Evolutionary conservation across 2,888 invertebrate species (phyloP), one percentile per base, ranked within the genome.

Genomic region (Panzeria rudis): DNA sequence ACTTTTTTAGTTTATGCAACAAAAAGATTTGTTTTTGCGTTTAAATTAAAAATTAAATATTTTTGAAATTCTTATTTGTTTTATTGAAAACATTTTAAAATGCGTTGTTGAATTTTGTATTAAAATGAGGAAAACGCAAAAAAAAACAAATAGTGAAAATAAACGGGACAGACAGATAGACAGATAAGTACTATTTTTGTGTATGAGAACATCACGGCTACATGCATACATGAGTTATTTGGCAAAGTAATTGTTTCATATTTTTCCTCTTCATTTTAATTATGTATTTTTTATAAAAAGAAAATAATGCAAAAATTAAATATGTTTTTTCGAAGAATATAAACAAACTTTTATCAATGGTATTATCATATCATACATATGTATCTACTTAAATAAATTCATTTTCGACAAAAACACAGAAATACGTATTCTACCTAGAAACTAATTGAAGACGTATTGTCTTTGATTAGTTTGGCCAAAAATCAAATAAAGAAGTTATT

Each of bases 41-140:
- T 23, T n/a, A 25, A 29, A 32, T 0, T n/a, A 8, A 54, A 69
- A 69, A 25, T 17, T 25, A 29, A 11, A 29, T 50, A 7, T 32
- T n/a, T 50, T 15, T 15, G 0, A 41, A 68, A 61, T 59, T 66
- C 25, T 23, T 76, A 5, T 62, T 71, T 32, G 20, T 44, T 56
- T 32, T n/a, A 52, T 15, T 13, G 29, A n/a, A 15, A 59, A 35
- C 9, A 15, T 54, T 47, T 72, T 35, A 38, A 78, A 79, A 84
- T 76, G 78, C 81, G 84, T 85, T 81, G 81, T 85, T 78, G 15
- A 47, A 69, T 41, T 75, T 54, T 66, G 20, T 56, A 38, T 50
- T 50, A 29, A 78, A 78, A 78, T 3, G 6, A n/a, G 41, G 41
- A 71, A 69, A 54, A 62, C 20, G 13, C 35, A 17, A 17, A 29